phyloP scores from a whole-genome alignment of 1,140 invertebrate species.

The Trichomalopsis sarcophagae region DNA sequence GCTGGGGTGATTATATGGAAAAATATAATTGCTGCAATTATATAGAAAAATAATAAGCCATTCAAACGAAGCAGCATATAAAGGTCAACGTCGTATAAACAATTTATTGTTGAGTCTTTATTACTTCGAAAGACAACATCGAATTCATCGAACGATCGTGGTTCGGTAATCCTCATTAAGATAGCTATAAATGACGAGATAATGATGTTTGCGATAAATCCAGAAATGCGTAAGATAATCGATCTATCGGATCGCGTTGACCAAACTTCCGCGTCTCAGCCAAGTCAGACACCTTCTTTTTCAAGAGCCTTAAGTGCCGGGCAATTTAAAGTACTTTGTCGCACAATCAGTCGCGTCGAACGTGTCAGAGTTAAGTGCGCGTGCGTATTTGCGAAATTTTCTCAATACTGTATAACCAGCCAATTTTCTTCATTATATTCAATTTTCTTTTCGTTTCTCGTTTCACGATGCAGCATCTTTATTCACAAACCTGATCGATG shows the following conservation, averaged over 20 bases:
- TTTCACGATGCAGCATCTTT: background rate
- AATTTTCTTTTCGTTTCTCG: too few species aligned
- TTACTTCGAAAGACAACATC: too few species aligned
- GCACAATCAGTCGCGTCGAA: background rate
- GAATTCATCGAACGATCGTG: background rate
- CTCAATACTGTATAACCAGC: too few species aligned
- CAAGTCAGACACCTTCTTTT: background rate
- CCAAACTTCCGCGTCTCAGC: background rate
- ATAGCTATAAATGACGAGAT: background rate
- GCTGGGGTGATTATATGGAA: background rate
- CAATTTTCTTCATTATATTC: constrained; percentile 33
- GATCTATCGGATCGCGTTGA: background rate
- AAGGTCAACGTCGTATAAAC: too few species aligned
- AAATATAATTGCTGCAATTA: too few species aligned
- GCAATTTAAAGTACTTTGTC: background rate
- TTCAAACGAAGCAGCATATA: too few species aligned
- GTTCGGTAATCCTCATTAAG: background rate
- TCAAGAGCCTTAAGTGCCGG: background rate
- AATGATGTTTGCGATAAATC: background rate
- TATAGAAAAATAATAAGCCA: too few species aligned
- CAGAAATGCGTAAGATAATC: background rate
- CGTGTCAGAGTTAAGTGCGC: background rate
- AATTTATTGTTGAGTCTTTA: too few species aligned
- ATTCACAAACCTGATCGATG: background rate
- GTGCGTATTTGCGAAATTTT: too few species aligned